phyloP scores from a whole-genome alignment of 2,888 invertebrate species.

The Ophion obscuratus region DNA sequence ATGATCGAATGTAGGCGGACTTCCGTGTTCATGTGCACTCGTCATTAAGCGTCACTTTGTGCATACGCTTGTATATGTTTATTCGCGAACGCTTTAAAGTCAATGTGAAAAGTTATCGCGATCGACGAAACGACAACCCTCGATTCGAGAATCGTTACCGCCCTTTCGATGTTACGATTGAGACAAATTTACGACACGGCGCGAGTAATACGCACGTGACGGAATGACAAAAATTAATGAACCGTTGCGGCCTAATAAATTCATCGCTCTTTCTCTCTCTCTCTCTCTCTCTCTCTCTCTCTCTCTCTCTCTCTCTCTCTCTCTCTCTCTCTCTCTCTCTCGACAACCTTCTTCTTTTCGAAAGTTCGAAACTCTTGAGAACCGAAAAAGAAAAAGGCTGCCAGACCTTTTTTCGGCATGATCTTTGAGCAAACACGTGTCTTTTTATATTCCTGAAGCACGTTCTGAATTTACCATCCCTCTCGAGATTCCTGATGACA shows the following conservation, averaged over 20 bases:
- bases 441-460: not conserved
- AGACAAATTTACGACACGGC: not conserved
- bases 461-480: not conserved
- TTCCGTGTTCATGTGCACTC: slow-evolving; percentile 6
- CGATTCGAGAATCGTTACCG: slow-evolving; percentile 69
- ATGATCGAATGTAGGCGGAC: not conserved
- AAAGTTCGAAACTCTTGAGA: not conserved
- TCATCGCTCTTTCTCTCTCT: not conserved
- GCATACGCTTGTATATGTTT: slow-evolving; percentile 20
- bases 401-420: slow-evolving; percentile 1
- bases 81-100: slow-evolving; percentile 48
- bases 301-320: no score
- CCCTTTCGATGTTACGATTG: slow-evolving; percentile 55
- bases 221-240: slow-evolving; percentile 30
- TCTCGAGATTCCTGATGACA: not conserved
- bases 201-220: slow-evolving; percentile 15
- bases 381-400: not conserved
- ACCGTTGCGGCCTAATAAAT: slow-evolving; percentile 39
- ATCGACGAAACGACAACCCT: slow-evolving; percentile 47
- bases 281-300: not conserved
- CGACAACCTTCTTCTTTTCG: slow-evolving; percentile 12
- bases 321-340: not conserved
- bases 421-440: not conserved
- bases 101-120: slow-evolving; percentile 36
- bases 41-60: slow-evolving; percentile 15